A percentile compares a stretch with the other conserved stretches of the same genome.
Evolutionary conservation across 2,113 vertebrate genomes (phyloP).

Genomic region (Erinaceus europaeus): DNA sequence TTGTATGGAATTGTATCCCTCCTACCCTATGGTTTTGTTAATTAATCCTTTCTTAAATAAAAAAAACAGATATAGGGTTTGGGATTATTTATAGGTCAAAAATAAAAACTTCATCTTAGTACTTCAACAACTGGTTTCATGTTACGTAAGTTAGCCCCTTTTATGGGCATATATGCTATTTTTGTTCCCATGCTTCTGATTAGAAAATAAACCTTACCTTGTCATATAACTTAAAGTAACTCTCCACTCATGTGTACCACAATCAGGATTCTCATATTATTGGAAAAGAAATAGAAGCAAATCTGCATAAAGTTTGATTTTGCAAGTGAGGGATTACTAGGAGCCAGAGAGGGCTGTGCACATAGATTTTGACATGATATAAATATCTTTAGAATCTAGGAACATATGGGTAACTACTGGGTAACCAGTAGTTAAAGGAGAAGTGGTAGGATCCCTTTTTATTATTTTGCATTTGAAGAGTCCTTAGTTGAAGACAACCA

Average conservation of each 20-base stretch:
- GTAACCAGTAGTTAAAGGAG: not conserved
- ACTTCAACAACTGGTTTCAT: not conserved
- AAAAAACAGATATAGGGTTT: not conserved
- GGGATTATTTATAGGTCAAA: not conserved
- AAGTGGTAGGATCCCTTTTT: not conserved
- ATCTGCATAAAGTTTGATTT: not conserved
- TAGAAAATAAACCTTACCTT: not conserved
- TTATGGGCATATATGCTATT: not conserved
- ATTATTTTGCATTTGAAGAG: not conserved
- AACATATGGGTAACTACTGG: not conserved
- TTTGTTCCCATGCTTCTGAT: not conserved
- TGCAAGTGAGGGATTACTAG: not conserved
- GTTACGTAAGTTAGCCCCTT: not conserved
- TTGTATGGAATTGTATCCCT: too few species aligned
- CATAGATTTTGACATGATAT: not conserved
- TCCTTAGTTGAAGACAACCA: conserved; percentile 1
- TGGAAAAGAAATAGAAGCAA: conserved; percentile 2
- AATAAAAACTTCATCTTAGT: not conserved
- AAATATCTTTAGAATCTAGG: not conserved
- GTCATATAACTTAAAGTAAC: not conserved
- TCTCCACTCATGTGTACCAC: not conserved
- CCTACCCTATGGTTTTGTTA: too few species aligned
- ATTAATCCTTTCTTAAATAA: too few species aligned
- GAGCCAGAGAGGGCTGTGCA: not conserved
- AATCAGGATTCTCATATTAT: not conserved